Percentiles rank a stretch among this genome's conserved stretches.
phyloP scores from a whole-genome alignment of 2,888 invertebrate genomes.

The Plebejus melissa region DNA sequence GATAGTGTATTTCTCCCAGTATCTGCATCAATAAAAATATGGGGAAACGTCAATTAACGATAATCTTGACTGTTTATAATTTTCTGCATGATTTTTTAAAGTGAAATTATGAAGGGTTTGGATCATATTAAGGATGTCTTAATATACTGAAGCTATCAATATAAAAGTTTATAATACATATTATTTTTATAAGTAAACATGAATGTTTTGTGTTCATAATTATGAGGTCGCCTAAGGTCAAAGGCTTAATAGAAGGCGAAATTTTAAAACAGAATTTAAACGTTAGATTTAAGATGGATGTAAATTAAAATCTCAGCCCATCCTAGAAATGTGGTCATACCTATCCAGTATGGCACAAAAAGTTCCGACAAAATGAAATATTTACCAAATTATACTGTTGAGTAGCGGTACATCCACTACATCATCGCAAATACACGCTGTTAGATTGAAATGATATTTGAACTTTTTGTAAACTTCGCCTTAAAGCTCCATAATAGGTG shows the following conservation, averaged over 20 bases:
- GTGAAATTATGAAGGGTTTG: too few species aligned
- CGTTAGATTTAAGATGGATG: neutral
- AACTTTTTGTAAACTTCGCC: slow-evolving; percentile 21
- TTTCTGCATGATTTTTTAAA: neutral
- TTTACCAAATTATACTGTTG: slow-evolving; percentile 18
- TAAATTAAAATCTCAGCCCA: neutral
- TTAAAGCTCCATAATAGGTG: neutral
- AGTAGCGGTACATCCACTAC: slow-evolving; percentile 12
- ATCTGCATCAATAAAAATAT: neutral
- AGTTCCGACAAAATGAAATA: slow-evolving; percentile 12
- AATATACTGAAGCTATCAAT: too few species aligned
- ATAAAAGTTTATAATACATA: too few species aligned
- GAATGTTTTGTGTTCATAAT: neutral
- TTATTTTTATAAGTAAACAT: too few species aligned
- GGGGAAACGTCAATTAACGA: neutral
- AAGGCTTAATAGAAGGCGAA: neutral
- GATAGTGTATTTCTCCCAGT: neutral
- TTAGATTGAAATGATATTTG: slow-evolving; percentile 3
- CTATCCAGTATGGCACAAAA: slow-evolving; percentile 7
- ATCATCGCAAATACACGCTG: slow-evolving; percentile 19
- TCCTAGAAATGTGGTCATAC: neutral
- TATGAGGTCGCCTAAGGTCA: neutral
- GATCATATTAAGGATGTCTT: too few species aligned
- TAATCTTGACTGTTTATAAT: neutral
- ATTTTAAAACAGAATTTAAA: neutral